Percentiles rank a stretch among this genome's conserved stretches.
Evolutionary conservation across 2,113 vertebrate species (phyloP).

Genomic region (Bos taurus): ARS-UCD2.0 NC_037335.1:55577001-55577500

Average conservation of each 20-base stretch:
- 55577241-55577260: neutral
- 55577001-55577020: slow-evolving; percentile 65
- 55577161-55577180: slow-evolving; percentile 89
- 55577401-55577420: slow-evolving; percentile 79
- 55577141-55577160: slow-evolving; percentile 82
- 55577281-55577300: neutral
- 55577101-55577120: slow-evolving; percentile 72
- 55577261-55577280: neutral
- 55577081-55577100: slow-evolving; percentile 48
- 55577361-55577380: neutral
- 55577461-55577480: neutral
- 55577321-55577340: neutral
- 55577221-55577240: neutral
- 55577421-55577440: slow-evolving; percentile 85
- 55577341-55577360: neutral
- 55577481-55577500: neutral
- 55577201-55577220: slow-evolving; percentile 79
- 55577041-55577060: slow-evolving; percentile 50
- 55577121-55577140: slow-evolving; percentile 69
- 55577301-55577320: neutral
- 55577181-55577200: slow-evolving; percentile 87
- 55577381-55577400: neutral
- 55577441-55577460: slow-evolving; percentile 49
- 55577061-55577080: slow-evolving; percentile 29
- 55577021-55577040: slow-evolving; percentile 54